Evolutionary conservation across 1,140 invertebrate genomes (phyloP).

Genomic region (Zaprionus camerounensis): DNA sequence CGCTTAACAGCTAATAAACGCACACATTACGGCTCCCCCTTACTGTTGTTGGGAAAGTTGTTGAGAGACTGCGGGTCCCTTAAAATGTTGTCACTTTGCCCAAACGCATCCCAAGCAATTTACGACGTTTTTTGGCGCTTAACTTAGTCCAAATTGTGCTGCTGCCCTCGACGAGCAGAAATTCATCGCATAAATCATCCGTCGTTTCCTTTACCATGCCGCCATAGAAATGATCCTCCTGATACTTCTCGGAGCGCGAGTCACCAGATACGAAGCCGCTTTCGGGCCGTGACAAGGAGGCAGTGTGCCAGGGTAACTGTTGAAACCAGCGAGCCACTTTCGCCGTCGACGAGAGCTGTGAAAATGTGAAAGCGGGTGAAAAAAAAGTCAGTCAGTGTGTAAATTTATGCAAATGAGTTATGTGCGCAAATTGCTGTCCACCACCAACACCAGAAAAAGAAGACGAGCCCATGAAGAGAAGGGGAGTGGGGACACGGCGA

Average conservation of each 20-base stretch:
- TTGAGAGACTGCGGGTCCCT: conserved; percentile 36
- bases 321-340: conserved; percentile 91
- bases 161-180: conserved; percentile 85
- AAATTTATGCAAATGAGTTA: conserved; percentile 83
- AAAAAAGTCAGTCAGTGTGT: conserved; percentile 72
- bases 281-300: conserved; percentile 88
- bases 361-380: conserved; percentile 45
- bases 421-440: conserved; percentile 79
- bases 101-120: conserved; percentile 87
- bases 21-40: conserved; percentile 63
- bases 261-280: conserved; percentile 89
- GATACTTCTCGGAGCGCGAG: conserved; percentile 82
- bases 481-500: conserved; percentile 50
- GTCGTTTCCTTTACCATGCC: conserved; percentile 80
- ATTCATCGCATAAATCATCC: conserved; percentile 85
- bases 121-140: conserved; percentile 88
- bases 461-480: not conserved
- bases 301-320: conserved; percentile 86
- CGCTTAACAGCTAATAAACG: conserved; percentile 81
- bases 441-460: conserved; percentile 37
- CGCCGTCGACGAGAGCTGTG: conserved; percentile 88
- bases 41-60: not conserved
- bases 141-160: conserved; percentile 87
- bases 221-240: conserved; percentile 79
- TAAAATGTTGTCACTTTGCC: conserved; percentile 88